phyloP scores from a whole-genome alignment of 2,888 invertebrate genomes.

The Phania funesta region DNA sequence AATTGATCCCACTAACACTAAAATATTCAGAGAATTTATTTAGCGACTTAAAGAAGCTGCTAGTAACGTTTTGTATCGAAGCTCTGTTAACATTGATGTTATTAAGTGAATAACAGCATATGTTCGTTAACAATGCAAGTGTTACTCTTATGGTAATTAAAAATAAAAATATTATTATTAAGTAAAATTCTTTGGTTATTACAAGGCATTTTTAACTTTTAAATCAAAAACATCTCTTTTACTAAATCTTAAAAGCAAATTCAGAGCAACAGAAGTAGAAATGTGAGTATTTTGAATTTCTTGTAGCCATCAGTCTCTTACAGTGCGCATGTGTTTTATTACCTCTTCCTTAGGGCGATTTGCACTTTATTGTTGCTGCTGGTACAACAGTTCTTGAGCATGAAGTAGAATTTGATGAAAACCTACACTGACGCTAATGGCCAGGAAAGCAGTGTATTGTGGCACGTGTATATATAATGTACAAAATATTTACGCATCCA shows the following conservation, averaged over 20 bases:
- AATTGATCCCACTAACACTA: too few relatives aligned
- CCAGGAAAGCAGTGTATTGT: conserved; percentile 63
- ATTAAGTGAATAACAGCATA: conserved; percentile 16
- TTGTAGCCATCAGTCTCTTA: background rate
- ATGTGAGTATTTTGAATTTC: conserved; percentile 41
- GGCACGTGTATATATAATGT: conserved; percentile 72
- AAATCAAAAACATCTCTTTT: conserved; percentile 24
- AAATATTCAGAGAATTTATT: too few relatives aligned
- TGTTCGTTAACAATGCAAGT: background rate
- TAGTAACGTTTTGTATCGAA: conserved; percentile 51
- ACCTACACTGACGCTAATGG: conserved; percentile 67
- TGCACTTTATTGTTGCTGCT: too few relatives aligned
- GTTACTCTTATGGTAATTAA: too few relatives aligned
- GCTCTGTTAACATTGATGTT: conserved; percentile 36
- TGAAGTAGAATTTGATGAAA: conserved; percentile 60
- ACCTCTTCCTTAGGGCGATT: too few relatives aligned
- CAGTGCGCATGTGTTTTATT: conserved; percentile 50
- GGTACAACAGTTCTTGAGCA: too few relatives aligned
- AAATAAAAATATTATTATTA: too few relatives aligned
- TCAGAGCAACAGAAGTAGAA: background rate
- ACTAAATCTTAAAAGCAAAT: conserved; percentile 15
- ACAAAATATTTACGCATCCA: too few relatives aligned
- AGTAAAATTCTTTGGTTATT: too few relatives aligned
- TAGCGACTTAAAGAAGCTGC: too few relatives aligned
- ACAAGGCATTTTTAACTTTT: conserved; percentile 27